Evolutionary conservation across 2,888 invertebrate genomes (phyloP).

Genomic region (Patella caerulea): DNA sequence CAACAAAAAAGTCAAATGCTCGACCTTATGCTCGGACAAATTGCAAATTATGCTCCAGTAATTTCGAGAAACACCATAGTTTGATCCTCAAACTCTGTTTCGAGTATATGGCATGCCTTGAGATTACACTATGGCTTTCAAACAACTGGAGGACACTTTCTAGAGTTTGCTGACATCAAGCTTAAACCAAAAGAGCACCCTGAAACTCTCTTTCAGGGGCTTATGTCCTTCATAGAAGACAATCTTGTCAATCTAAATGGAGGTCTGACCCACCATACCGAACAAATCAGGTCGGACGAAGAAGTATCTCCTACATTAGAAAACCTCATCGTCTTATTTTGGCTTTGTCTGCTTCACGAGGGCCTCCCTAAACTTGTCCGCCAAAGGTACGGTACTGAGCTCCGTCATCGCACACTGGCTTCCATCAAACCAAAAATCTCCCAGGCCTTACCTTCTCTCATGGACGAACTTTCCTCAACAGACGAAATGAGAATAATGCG

Average conservation of each 20-base stretch:
- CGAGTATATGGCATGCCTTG: not conserved
- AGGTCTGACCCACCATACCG: not conserved
- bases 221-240: not conserved
- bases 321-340: constrained; percentile 4
- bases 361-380: not conserved
- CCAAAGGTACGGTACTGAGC: not conserved
- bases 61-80: not conserved
- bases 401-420: not conserved
- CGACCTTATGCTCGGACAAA: constrained; percentile 1
- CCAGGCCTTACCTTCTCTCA: not conserved
- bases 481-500: not conserved
- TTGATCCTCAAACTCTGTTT: not conserved
- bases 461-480: not conserved
- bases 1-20: not conserved
- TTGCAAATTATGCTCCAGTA: not conserved
- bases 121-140: not conserved
- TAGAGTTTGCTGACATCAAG: too few relatives aligned
- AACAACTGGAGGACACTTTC: too few relatives aligned
- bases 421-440: not conserved
- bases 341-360: constrained; percentile 12
- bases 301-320: not conserved
- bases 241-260: not conserved
- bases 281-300: not conserved
- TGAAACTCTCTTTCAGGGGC: not conserved
- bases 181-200: not conserved